Evolutionary conservation across 1,140 invertebrate species (phyloP).

Genomic region (Tenebrio molitor): DNA sequence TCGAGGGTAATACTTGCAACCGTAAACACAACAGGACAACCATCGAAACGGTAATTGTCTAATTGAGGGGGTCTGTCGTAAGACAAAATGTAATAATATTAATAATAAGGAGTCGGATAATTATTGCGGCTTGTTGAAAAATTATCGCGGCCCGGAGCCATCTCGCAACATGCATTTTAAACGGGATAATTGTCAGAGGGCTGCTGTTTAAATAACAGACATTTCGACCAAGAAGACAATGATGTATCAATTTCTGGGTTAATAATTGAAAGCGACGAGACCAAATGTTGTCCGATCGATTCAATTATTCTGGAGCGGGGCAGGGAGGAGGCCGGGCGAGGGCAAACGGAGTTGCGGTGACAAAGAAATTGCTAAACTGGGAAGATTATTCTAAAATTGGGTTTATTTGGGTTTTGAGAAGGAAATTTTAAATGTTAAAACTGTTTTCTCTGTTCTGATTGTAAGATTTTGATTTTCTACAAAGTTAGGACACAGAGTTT

Average conservation of each 20-base stretch:
- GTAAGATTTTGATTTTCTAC: too few relatives aligned
- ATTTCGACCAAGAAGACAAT: not conserved
- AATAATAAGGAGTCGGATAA: not conserved
- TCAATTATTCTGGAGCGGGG: constrained; percentile 1
- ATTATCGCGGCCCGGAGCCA: not conserved
- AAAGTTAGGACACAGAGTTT: too few relatives aligned
- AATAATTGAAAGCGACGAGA: constrained; percentile 5
- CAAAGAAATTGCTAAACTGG: too few relatives aligned
- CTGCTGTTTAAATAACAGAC: not conserved
- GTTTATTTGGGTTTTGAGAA: too few relatives aligned
- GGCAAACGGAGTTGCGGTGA: too few relatives aligned
- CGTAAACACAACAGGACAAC: not conserved
- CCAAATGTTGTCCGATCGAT: constrained; percentile 10
- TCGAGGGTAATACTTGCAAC: not conserved
- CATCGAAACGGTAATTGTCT: not conserved
- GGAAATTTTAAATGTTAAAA: too few relatives aligned
- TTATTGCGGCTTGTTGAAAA: constrained; percentile 1
- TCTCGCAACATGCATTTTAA: not conserved
- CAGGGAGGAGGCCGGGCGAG: too few relatives aligned
- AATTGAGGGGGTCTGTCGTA: not conserved
- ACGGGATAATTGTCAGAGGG: not conserved
- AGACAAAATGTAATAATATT: not conserved
- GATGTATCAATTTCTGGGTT: constrained; percentile 10
- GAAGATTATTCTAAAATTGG: too few relatives aligned
- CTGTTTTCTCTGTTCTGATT: too few relatives aligned